Evolutionary conservation across 2,888 invertebrate genomes (phyloP), one percentile per base, ranked within the genome.

Genomic region (Caenorhabditis sp.): DNA sequence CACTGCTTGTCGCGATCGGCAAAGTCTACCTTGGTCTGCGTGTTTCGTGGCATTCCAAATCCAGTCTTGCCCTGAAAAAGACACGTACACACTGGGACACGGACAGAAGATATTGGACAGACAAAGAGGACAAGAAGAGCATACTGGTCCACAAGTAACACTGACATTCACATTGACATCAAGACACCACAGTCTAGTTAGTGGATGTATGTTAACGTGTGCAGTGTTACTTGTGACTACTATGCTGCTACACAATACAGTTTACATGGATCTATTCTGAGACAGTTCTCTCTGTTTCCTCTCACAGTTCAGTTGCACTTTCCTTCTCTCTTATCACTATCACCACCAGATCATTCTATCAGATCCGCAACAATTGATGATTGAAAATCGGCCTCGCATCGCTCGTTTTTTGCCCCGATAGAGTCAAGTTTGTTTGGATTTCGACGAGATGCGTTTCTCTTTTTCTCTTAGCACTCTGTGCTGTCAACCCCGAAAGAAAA

Each of bases 11-110:
- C 88, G 18, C 81, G 82, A 62, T 88, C 88, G 40, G 88, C 86
- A 61, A 89, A 90, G 60, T 87, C 85, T 15, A 90, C 87, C 58
- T 83, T 84, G 8, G 88, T 89, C 50, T 83, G 81, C 22, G 90
- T 90, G 77, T 90, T 90, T 18, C 90, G 79, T 37, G 89, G 89
- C 86, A 85, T 89, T 62, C 90, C 90, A 74, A 90, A 90, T 9
- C 88, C 86, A 20, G 90, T 90, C 69, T 88, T 89, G 11, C 89
- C 90, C 90, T 90, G 56, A 74, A 82, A 64, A n/a, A 24, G 32
- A 58, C 35, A 40, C 32, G 26, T 51, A 61, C 55, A 47, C 24
- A 37, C 40, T 13, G 22, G 44, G 24, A 60, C 65, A 65, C 47
- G 28, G 64, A 77, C 40, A 61, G n/a, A n/a, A n/a, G n/a, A n/a